A percentile compares a stretch with the other conserved stretches of the same genome.
These are phyloP conservation scores for Enoplosus armatus DNA, from an alignment of 2,797 vertebrate genomes.

Conservation along the genomic window DNA sequence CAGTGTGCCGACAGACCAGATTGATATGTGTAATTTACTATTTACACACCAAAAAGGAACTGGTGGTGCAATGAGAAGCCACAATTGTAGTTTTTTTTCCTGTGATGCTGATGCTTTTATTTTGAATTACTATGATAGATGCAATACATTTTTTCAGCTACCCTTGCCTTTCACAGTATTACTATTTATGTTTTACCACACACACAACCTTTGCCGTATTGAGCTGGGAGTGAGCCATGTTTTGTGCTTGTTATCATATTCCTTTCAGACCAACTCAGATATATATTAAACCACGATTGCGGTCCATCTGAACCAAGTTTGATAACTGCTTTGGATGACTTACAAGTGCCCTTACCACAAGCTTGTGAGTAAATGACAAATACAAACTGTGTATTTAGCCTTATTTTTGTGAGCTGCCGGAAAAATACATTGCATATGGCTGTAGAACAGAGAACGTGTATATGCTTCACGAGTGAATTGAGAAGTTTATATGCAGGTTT, in stretches of 20 bases:
- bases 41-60: conserved; percentile 8
- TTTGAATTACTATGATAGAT: neutral
- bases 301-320: neutral
- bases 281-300: neutral
- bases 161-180: neutral
- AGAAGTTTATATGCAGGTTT: neutral
- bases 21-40: neutral
- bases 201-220: neutral
- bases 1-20: neutral
- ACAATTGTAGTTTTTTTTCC: neutral
- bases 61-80: neutral
- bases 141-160: neutral
- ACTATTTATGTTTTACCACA: neutral
- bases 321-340: neutral
- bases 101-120: conserved; percentile 1
- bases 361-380: neutral
- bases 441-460: neutral
- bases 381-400: neutral
- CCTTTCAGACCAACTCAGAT: neutral
- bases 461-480: neutral
- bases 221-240: neutral
- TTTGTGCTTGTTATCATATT: conserved; percentile 1
- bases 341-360: neutral
- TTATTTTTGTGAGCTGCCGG: neutral
- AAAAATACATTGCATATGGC: neutral